phyloP scores from a whole-genome alignment of 2,888 invertebrate species.

The Selenia dentaria region DNA sequence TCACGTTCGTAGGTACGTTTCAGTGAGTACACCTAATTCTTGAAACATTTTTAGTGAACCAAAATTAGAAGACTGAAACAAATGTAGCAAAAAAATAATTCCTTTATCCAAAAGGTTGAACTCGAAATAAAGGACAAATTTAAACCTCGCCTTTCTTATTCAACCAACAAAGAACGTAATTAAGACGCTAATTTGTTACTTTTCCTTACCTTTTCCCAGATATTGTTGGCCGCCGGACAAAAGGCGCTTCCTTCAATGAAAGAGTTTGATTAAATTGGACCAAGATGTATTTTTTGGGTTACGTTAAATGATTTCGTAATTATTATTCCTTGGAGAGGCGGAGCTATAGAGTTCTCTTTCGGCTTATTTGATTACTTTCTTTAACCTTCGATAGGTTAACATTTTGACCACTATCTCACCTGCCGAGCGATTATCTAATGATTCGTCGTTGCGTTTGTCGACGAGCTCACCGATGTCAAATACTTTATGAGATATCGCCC shows the following conservation, averaged over 20 bases:
- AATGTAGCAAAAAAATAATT: background rate
- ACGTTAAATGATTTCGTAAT: background rate
- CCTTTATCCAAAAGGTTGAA: constrained; percentile 6
- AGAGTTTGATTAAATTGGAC: constrained; percentile 9
- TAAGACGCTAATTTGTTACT: constrained; percentile 22
- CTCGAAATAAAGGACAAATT: constrained; percentile 9
- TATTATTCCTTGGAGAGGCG: too few relatives aligned
- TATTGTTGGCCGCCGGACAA: constrained; percentile 9
- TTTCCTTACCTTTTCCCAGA: background rate
- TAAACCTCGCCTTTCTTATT: constrained; percentile 3
- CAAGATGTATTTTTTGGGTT: background rate
- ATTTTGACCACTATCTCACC: too few relatives aligned
- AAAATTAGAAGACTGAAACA: background rate
- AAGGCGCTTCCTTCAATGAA: constrained; percentile 13
- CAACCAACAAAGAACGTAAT: constrained; percentile 17
- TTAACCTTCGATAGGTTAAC: too few relatives aligned
- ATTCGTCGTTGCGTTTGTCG: too few relatives aligned
- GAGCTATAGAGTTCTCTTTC: too few relatives aligned
- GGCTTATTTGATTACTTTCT: too few relatives aligned
- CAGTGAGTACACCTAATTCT: too few relatives aligned
- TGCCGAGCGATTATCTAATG: too few relatives aligned
- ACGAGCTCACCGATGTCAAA: too few relatives aligned
- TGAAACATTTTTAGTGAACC: too few relatives aligned
- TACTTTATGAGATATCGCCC: too few relatives aligned
- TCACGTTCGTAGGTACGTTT: too few relatives aligned